Conservation (phyloP, 2,113 vertebrate genomes). For the Notarius lentiginosus region DNA sequence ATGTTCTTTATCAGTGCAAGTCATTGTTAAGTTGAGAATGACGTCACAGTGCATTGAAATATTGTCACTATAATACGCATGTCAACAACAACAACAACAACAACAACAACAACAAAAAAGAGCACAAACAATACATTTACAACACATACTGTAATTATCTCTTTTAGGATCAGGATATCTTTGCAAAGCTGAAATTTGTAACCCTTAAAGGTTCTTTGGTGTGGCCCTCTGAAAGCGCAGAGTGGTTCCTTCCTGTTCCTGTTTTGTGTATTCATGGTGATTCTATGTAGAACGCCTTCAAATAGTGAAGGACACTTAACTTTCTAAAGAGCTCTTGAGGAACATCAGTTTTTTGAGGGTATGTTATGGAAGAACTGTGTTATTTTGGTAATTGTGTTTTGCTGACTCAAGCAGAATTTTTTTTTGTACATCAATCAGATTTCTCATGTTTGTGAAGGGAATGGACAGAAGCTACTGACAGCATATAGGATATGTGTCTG, state of each 20-base stretch:
- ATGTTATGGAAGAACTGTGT: not conserved
- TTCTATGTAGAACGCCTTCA: not conserved
- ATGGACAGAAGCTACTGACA: conserved; percentile 25
- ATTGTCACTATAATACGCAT: not conserved
- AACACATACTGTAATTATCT: not conserved
- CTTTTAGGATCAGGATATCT: not conserved
- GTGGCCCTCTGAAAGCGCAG: not conserved
- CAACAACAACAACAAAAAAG: not conserved
- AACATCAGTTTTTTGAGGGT: not conserved
- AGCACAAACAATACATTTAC: not conserved
- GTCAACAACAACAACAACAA: not conserved
- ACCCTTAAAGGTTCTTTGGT: not conserved
- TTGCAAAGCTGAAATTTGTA: not conserved
- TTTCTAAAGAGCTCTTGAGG: not conserved
- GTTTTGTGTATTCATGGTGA: not conserved
- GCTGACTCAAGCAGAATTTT: conserved; percentile 1
- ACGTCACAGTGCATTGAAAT: not conserved
- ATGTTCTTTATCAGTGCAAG: not conserved
- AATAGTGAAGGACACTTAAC: not conserved
- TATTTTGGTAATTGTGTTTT: not conserved
- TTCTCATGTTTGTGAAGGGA: conserved; percentile 26
- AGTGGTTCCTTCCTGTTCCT: not conserved
- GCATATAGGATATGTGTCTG: conserved; percentile 35
- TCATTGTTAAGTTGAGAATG: not conserved
- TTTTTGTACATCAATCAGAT: conserved; percentile 30